Base-by-base conservation (phyloP, 2,888 invertebrate species). In the Zele albiditarsus region DNA sequence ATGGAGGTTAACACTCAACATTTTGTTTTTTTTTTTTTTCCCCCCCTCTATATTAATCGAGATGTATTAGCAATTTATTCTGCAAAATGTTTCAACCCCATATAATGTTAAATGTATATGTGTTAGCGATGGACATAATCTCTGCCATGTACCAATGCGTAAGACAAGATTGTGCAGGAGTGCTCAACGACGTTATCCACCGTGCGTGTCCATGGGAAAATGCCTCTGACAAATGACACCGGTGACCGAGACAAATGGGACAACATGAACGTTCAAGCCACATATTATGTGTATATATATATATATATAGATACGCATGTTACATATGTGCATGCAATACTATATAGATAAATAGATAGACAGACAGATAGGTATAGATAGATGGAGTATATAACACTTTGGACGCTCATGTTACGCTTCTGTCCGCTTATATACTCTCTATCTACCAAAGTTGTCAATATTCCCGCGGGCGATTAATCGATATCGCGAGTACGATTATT, bases 141-240 rank as follows among this genome's bases (percentile, higher is more conserved):
- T 68, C 72, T 71, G 27, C 62, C 27, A 42, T 42, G 62, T 71
- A 71, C 42, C 33, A 71, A 20, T 71, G 38, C 38, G 62, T 71
- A 71, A 71, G 71, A 71, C 71, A 62, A 38, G 71, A 60, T 62
- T 53, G 49, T 20, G 20, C 62, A 58, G 46, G 71, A 25, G 62
- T 53, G 71, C 58, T 71, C 63, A 73, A 53, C n/a, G 71, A 63
- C 65, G 71, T 62, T 62, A 33, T 28, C 60, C 53, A 53, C 53
- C n/a, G 53, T 20, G 71, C 27, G 62, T 71, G 73, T 62, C 65
- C 75, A 71, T 75, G 68, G 8, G 75, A 78, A 78, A 78, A 75
- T 75, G 46, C 70, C 75, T 62, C 75, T 78, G 75, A 78, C 73
- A 78, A 78, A 78, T 78, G 75, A 75, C 75, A 74, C 42, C 75